Evolutionary conservation across 2,888 invertebrate species (phyloP).

Genomic region (Drosophila peninsularis): DNA sequence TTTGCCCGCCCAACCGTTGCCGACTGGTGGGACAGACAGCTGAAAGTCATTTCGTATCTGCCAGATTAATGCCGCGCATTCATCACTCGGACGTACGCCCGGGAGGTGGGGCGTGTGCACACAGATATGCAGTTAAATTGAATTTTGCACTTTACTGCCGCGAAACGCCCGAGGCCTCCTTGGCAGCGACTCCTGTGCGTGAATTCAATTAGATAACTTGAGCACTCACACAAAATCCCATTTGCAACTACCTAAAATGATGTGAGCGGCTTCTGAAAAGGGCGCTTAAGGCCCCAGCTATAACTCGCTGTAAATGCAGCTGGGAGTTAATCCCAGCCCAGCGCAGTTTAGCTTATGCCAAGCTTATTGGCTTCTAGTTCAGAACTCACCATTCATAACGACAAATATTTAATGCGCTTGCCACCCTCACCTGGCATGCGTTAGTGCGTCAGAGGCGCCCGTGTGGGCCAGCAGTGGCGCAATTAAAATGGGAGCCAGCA

Average conservation of each 20-base stretch:
- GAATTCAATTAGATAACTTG: slow-evolving; percentile 54
- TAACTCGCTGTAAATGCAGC: slow-evolving; percentile 8
- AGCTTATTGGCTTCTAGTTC: slow-evolving; percentile 46
- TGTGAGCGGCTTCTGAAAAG: slow-evolving; percentile 3
- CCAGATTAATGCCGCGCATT: slow-evolving; percentile 68
- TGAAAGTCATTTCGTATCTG: slow-evolving; percentile 46
- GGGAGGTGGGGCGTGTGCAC: slow-evolving; percentile 33
- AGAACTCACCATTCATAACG: slow-evolving; percentile 23
- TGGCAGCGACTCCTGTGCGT: slow-evolving; percentile 3
- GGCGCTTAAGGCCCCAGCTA: slow-evolving; percentile 2
- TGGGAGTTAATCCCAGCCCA: not conserved
- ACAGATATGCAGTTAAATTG: slow-evolving; percentile 56
- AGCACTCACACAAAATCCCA: slow-evolving; percentile 32
- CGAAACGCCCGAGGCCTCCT: slow-evolving; percentile 1
- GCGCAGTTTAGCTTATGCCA: not conserved
- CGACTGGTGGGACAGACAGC: slow-evolving; percentile 3
- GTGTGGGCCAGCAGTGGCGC: slow-evolving; percentile 27
- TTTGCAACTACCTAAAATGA: slow-evolving; percentile 15
- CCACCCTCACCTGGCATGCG: not conserved
- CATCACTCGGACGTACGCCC: slow-evolving; percentile 52
- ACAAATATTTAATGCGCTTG: slow-evolving; percentile 20
- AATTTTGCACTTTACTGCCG: slow-evolving; percentile 40
- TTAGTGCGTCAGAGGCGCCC: slow-evolving; percentile 3
- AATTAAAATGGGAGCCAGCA: slow-evolving; percentile 52
- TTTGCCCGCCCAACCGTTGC: not conserved